Conservation (phyloP, 2,888 invertebrate species). For the Drosophila emarginata region DNA sequence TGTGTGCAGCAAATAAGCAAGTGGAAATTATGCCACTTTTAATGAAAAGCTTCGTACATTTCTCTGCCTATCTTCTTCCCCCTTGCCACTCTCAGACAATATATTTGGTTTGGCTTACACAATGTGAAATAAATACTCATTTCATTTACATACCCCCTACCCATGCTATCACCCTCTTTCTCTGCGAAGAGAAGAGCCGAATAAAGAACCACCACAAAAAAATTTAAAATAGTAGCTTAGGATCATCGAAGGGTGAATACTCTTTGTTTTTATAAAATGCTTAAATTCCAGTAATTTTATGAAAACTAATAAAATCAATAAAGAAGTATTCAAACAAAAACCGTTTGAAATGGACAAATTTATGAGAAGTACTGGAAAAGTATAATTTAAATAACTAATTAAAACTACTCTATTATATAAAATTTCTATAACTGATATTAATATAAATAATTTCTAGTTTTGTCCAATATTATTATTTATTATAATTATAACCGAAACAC, state of each 20-base stretch:
- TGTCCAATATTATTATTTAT: no score
- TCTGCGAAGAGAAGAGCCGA: background rate
- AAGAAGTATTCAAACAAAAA: no score
- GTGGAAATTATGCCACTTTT: slow-evolving; percentile 31
- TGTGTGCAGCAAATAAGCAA: slow-evolving; percentile 32
- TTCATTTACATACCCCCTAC: slow-evolving; percentile 41
- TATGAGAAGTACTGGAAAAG: no score
- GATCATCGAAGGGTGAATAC: background rate
- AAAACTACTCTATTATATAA: no score
- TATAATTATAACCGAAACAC: background rate
- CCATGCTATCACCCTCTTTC: slow-evolving; percentile 19
- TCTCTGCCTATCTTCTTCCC: background rate
- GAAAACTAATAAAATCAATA: no score
- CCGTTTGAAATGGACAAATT: no score
- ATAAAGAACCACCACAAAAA: slow-evolving; percentile 6
- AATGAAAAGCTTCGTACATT: slow-evolving; percentile 48
- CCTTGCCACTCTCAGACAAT: background rate
- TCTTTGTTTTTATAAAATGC: background rate
- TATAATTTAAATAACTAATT: no score
- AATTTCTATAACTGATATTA: no score
- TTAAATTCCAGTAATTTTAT: no score
- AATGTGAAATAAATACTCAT: slow-evolving; percentile 27
- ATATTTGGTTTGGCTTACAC: slow-evolving; percentile 10
- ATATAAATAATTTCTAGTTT: no score
- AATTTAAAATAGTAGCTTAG: background rate